These are phyloP conservation scores for Polypterus bichir DNA, from an alignment of 2,113 vertebrate genomes.

Conservation along the genomic window DNA sequence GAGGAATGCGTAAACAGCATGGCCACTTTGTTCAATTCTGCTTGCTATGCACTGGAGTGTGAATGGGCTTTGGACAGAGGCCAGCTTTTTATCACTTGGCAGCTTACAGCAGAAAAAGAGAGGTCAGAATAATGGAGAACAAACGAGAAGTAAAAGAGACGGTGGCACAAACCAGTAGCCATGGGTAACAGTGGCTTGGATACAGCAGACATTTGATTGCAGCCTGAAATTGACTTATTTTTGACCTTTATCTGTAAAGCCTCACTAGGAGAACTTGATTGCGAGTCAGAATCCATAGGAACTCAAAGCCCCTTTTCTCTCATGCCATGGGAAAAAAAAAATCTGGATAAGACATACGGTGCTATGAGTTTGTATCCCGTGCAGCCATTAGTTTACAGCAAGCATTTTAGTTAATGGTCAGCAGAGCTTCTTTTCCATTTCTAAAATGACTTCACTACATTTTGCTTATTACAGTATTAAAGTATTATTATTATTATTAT, in stretches of 20 bases:
- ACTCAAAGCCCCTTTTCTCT: neutral
- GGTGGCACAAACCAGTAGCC: neutral
- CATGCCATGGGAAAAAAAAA: neutral
- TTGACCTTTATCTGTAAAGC: neutral
- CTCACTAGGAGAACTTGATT: neutral
- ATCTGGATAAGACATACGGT: too few relatives aligned
- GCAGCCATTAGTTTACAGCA: too few relatives aligned
- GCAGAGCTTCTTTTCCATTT: too few relatives aligned
- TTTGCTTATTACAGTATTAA: too few relatives aligned
- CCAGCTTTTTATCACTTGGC: neutral
- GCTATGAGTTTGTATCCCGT: too few relatives aligned
- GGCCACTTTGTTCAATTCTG: slow-evolving; percentile 3
- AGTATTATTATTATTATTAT: too few relatives aligned
- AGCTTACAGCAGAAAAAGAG: slow-evolving; percentile 1
- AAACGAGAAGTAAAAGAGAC: neutral
- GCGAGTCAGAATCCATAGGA: neutral
- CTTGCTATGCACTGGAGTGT: slow-evolving; percentile 5
- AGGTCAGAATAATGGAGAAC: slow-evolving; percentile 1
- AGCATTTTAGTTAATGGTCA: too few relatives aligned
- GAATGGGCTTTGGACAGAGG: neutral
- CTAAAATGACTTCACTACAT: too few relatives aligned
- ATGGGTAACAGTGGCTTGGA: neutral
- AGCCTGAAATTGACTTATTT: neutral
- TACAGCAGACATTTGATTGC: neutral
- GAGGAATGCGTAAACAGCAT: slow-evolving; percentile 3